Evolutionary conservation across 2,888 invertebrate genomes (phyloP), one percentile per base, ranked within the genome.

Genomic region (Volucella bombylans): DNA sequence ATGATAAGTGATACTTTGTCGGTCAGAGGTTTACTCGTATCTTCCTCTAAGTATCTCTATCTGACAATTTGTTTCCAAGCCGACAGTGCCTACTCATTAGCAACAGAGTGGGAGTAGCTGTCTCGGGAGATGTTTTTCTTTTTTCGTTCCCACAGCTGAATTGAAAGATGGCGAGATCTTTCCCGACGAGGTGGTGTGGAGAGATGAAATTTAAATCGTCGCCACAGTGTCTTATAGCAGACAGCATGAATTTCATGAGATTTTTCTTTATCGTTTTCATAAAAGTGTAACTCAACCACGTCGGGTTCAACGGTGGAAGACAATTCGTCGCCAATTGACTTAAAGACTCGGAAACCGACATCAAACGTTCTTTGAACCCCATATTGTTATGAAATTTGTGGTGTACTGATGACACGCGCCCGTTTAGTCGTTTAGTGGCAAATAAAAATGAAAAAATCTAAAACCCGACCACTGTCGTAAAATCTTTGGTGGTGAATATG

Each of bases 221-320:
- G 67, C 67, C 67, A 9, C 39, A 43, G 43, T 52, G 67, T 67
- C 67, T 67, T 41, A 50, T 14, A 31, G 12, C 49, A 64, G 64
- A 15, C 65, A 41, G 67, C 23, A 43, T 12, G 52, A 39, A 15
- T 52, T 65, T 41, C 39, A 41, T 50, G 52, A 41, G 52, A 41
- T 43, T 67, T 41, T 18, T 54, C 43, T 67, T 12, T 12, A 2
- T 11, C 11, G 18, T 1, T 23, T 23, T 23, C 2, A 23, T 23
- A 23, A 23, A 23, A 23, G 18, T 23, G 18, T 23, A 23, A 41
- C 8, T 38, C n/a, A 31, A 38, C 38, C 12, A 12, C 15, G 8
- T 38, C 31, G 31, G 6, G 6, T 31, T 31, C 31, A 6, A 31
- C 2, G 8, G 8, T n/a, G 15, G 15, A 43, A 59, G 59, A 59